Conservation (phyloP, 1,140 invertebrate species). For the Anastrepha ludens region DNA sequence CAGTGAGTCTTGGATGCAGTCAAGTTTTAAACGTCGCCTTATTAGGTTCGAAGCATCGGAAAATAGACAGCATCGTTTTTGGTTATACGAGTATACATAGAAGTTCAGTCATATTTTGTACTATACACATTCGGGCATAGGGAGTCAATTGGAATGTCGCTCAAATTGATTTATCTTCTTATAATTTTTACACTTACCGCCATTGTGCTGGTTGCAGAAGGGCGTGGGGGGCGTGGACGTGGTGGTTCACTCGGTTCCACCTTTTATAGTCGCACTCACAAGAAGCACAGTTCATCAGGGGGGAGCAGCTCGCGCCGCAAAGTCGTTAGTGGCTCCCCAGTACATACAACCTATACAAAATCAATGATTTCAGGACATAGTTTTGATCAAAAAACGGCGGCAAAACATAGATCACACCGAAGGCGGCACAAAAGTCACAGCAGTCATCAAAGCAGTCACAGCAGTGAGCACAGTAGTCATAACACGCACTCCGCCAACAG, state of each 20-base stretch:
- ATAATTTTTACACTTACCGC: neutral
- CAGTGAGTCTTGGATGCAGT: neutral
- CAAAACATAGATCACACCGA: neutral
- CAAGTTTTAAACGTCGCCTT: neutral
- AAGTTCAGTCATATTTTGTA: neutral
- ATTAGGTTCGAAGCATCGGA: neutral
- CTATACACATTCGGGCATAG: neutral
- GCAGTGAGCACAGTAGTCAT: neutral
- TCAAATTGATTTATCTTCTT: neutral
- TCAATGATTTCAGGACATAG: neutral
- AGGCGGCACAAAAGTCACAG: neutral
- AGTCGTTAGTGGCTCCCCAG: conserved; percentile 66
- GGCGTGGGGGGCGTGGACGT: conserved; percentile 68
- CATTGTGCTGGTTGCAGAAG: conserved; percentile 39
- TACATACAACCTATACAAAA: conserved; percentile 65
- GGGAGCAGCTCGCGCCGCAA: conserved; percentile 62
- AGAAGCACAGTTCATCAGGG: conserved; percentile 69
- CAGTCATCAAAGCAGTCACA: neutral
- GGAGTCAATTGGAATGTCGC: neutral
- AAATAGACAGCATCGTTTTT: neutral
- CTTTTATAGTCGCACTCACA: conserved; percentile 65
- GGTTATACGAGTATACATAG: neutral
- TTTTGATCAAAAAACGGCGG: neutral
- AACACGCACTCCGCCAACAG: no score
- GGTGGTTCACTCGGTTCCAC: conserved; percentile 69